Conservation (phyloP, 2,888 invertebrate species). For the Tuberolachnus salignus region DNA sequence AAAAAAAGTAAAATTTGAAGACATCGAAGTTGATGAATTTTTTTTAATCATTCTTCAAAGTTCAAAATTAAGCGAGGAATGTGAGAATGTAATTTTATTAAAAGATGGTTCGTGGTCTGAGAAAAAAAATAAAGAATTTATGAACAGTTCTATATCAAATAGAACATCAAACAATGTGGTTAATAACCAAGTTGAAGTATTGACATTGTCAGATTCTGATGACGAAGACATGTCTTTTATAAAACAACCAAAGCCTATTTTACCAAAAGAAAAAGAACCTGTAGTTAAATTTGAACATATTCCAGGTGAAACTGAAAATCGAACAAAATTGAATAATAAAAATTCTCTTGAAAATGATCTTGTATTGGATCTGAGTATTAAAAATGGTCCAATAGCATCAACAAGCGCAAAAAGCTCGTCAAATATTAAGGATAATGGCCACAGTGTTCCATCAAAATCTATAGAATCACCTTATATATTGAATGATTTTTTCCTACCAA, state of each 20-base stretch:
- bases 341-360: conserved; percentile 6
- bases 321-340: not conserved
- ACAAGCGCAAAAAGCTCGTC: not conserved
- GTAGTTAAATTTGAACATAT: conserved; percentile 33
- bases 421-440: conserved; percentile 8
- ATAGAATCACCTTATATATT: not conserved
- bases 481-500: not conserved
- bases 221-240: not conserved
- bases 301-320: not conserved
- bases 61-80: conserved; percentile 26
- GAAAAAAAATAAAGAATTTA: conserved; percentile 4
- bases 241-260: conserved; percentile 7
- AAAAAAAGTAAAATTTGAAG: conserved; percentile 63
- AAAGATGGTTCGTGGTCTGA: conserved; percentile 38
- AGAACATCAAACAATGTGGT: not conserved
- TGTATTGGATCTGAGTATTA: conserved; percentile 41
- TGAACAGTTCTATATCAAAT: not conserved
- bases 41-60: conserved; percentile 41
- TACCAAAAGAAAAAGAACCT: not conserved
- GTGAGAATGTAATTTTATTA: conserved; percentile 44
- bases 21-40: conserved; percentile 50
- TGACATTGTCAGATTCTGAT: conserved; percentile 42
- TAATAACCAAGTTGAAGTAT: conserved; percentile 29
- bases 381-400: conserved; percentile 27
- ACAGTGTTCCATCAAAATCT: not conserved